Conservation (phyloP, 2,888 invertebrate species). For the Pediacus dermestoides region DNA sequence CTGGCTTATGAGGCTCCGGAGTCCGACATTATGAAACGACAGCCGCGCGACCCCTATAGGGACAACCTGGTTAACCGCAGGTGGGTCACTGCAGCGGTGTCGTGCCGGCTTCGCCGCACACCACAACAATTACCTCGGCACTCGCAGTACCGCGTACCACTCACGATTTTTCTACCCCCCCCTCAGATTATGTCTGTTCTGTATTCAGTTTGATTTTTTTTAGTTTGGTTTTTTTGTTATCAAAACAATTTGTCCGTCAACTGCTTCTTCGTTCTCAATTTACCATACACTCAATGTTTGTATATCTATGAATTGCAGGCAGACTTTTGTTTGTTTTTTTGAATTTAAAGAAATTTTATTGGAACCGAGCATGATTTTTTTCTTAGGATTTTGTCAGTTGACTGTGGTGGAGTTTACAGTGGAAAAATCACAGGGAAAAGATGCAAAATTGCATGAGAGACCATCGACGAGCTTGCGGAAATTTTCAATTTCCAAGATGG, state of each 20-base stretch:
- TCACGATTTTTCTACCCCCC: constrained; percentile 6
- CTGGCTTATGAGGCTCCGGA: constrained; percentile 99
- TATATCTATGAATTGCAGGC: constrained; percentile 26
- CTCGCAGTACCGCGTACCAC: constrained; percentile 20
- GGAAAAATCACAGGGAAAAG: too few relatives aligned
- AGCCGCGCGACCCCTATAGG: constrained; percentile 95
- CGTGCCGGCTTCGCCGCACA: constrained; percentile 48
- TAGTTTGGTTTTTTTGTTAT: constrained; percentile 12
- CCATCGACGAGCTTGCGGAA: too few relatives aligned
- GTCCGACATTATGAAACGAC: constrained; percentile 98
- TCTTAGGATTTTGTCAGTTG: constrained; percentile 5
- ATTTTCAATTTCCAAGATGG: too few relatives aligned
- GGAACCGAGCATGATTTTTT: constrained; percentile 5
- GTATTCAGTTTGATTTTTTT: constrained; percentile 13
- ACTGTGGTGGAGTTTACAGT: too few relatives aligned
- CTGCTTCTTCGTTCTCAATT: too few relatives aligned
- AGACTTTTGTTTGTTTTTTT: constrained; percentile 13
- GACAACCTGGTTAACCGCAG: constrained; percentile 99
- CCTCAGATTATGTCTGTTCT: constrained; percentile 13
- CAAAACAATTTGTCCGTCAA: too few relatives aligned
- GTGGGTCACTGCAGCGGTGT: constrained; percentile 59
- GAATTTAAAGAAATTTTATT: constrained; percentile 6
- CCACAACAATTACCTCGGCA: constrained; percentile 47
- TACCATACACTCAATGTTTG: too few relatives aligned
- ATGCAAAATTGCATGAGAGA: too few relatives aligned